Conservation (phyloP, 2,888 invertebrate genomes). For the Agonopterix alstromeriana region DNA sequence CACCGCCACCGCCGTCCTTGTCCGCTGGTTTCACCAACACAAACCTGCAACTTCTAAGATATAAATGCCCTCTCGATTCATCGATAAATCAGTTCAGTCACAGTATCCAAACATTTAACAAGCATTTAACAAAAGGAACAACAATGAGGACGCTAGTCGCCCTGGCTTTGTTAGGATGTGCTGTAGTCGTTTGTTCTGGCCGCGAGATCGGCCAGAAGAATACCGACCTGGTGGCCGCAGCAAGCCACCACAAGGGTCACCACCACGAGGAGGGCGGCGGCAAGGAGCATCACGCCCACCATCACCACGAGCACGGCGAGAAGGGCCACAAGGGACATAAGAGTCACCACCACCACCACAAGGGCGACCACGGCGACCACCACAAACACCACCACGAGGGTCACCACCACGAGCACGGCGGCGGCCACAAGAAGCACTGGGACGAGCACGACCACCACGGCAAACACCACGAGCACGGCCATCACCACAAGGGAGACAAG, state of each 20-base stretch:
- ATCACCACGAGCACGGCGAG: slow-evolving; percentile 82
- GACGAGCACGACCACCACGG: slow-evolving; percentile 85
- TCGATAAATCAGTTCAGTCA: slow-evolving; percentile 52
- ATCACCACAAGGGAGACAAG: slow-evolving; percentile 87
- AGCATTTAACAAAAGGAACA: slow-evolving; percentile 22
- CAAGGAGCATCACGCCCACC: slow-evolving; percentile 80
- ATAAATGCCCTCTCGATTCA: slow-evolving; percentile 60
- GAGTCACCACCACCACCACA: slow-evolving; percentile 85
- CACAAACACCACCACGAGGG: slow-evolving; percentile 86
- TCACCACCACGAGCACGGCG: slow-evolving; percentile 85
- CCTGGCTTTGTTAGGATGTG: slow-evolving; percentile 55
- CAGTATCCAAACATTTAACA: slow-evolving; percentile 54
- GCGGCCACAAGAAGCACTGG: slow-evolving; percentile 87
- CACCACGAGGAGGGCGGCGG: slow-evolving; percentile 82
- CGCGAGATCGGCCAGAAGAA: slow-evolving; percentile 51
- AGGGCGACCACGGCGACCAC: slow-evolving; percentile 85
- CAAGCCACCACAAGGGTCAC: slow-evolving; percentile 62
- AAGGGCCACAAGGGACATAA: slow-evolving; percentile 89
- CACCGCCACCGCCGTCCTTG: slow-evolving; percentile 58
- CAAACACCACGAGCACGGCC: slow-evolving; percentile 85
- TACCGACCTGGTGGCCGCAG: slow-evolving; percentile 69
- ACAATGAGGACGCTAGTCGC: slow-evolving; percentile 68
- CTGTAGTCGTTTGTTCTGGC: slow-evolving; percentile 44
- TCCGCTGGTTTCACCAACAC: slow-evolving; percentile 64
- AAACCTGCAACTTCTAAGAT: slow-evolving; percentile 59